Evolutionary conservation across 2,113 vertebrate genomes (phyloP).

Genomic region (Heterotis niloticus): DNA sequence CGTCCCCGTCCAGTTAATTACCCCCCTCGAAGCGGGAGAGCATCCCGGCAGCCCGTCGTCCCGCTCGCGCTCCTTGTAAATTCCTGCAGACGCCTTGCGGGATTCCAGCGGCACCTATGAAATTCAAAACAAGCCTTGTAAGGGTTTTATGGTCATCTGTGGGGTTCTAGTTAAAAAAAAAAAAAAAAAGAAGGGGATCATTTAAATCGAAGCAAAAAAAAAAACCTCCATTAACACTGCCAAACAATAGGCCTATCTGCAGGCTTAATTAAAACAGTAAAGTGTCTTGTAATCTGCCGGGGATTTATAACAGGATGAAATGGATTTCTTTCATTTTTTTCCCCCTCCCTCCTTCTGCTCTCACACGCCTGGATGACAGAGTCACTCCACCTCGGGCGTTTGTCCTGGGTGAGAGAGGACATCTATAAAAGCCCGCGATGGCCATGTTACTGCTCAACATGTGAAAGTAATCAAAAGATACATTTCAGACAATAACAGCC

Average conservation of each 20-base stretch:
- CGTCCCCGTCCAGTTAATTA: slow-evolving; percentile 36
- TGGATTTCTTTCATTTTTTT: slow-evolving; percentile 22
- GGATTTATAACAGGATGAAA: slow-evolving; percentile 39
- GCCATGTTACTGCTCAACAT: slow-evolving; percentile 32
- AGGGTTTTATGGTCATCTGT: slow-evolving; percentile 58
- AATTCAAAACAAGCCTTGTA: slow-evolving; percentile 62
- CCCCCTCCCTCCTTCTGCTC: neutral
- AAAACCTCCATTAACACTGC: slow-evolving; percentile 45
- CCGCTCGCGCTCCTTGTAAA: slow-evolving; percentile 47
- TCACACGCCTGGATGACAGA: slow-evolving; percentile 3
- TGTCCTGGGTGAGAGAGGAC: slow-evolving; percentile 35
- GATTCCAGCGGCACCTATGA: slow-evolving; percentile 59
- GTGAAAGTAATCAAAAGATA: slow-evolving; percentile 39
- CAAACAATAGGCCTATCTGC: slow-evolving; percentile 60
- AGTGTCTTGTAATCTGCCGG: slow-evolving; percentile 44
- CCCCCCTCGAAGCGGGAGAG: slow-evolving; percentile 24
- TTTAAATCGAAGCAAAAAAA: slow-evolving; percentile 40
- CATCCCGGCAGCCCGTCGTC: slow-evolving; percentile 38
- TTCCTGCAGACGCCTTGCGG: slow-evolving; percentile 41
- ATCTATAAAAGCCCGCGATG: slow-evolving; percentile 28
- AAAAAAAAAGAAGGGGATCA: slow-evolving; percentile 40
- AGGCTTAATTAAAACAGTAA: slow-evolving; percentile 72
- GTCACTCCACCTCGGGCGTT: slow-evolving; percentile 25
- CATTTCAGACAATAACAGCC: slow-evolving; percentile 23
- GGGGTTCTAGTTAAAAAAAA: slow-evolving; percentile 47